Evolutionary conservation across 2,113 vertebrate species (phyloP).

Genomic region (Ammodytes dubius): DNA sequence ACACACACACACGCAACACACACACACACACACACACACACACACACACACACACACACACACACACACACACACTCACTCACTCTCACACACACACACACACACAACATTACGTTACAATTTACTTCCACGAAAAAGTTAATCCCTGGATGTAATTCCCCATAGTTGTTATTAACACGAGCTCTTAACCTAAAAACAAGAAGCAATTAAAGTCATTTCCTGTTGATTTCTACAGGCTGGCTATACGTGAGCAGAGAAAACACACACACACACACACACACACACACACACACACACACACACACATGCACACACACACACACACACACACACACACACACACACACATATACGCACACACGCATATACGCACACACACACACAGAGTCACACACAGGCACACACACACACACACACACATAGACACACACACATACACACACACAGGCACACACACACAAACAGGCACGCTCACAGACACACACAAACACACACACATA

Average conservation of each 20-base stretch:
- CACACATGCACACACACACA: neutral
- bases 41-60: neutral
- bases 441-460: neutral
- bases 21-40: neutral
- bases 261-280: constrained; percentile 10
- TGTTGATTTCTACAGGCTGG: neutral
- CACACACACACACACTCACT: neutral
- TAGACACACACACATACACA: constrained; percentile 6
- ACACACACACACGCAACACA: neutral
- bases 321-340: constrained; percentile 7
- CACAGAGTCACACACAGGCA: neutral
- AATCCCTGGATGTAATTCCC: constrained; percentile 28
- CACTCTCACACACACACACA: neutral
- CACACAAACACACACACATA: constrained; percentile 1
- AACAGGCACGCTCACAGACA: constrained; percentile 5
- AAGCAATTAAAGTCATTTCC: neutral
- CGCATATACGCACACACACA: neutral
- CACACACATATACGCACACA: neutral
- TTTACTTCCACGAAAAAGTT: constrained; percentile 5
- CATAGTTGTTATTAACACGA: constrained; percentile 5
- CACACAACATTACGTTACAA: constrained; percentile 5
- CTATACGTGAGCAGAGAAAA: neutral
- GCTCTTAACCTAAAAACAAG: no score
- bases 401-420: constrained; percentile 4
- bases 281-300: constrained; percentile 12